Evolutionary conservation across 2,888 invertebrate species (phyloP), one percentile per base, ranked within the genome.

Genomic region (Ischnus inquisitorius): DNA sequence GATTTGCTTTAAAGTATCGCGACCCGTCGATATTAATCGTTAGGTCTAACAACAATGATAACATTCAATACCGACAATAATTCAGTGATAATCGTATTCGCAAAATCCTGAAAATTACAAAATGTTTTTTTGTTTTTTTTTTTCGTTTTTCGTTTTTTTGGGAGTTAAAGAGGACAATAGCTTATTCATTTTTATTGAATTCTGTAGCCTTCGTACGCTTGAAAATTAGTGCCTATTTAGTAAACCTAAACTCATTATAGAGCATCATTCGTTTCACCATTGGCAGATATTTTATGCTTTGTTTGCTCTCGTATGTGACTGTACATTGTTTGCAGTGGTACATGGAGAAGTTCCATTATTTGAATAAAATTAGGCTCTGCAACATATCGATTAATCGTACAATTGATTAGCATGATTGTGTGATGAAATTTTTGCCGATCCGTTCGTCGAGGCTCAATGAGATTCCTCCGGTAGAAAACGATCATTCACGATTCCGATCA

Each of bases 261-360:
- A 85, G 88, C 80, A 39, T 92, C 90, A 80, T 91, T 92, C 72
- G 92, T 89, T 87, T 93, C 93, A 81, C 93, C 93, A 86, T 93
- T 93, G 79, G 93, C 91, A 81, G 93, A 89, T 89, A 93, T 91
- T 92, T 94, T 94, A 89, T 92, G 90, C 88, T 93, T 93, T 86
- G 93, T 92, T 88, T 93, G 94, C 79, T 95, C 95, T 60, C 81
- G 85, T 46, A 84, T 82, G 94, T 95, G 95, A 89, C 95, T 95
- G 94, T 97, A 98, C 89, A 98, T 95, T 67, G 96, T 96, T 93
- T 98, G 97, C 88, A 98, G 94, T 62, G 98, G 98, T 88, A 98
- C 97, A 92, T 98, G 98, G 64, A 98, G 95, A 83, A 98, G 94
- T 94, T 98, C 98, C 89, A 98, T 96, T 90, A 98, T 95, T 94